Percentiles rank a stretch among this genome's conserved stretches.
phyloP scores from a whole-genome alignment of 2,888 invertebrate species.

The Pristionchus entomophagus region DNA sequence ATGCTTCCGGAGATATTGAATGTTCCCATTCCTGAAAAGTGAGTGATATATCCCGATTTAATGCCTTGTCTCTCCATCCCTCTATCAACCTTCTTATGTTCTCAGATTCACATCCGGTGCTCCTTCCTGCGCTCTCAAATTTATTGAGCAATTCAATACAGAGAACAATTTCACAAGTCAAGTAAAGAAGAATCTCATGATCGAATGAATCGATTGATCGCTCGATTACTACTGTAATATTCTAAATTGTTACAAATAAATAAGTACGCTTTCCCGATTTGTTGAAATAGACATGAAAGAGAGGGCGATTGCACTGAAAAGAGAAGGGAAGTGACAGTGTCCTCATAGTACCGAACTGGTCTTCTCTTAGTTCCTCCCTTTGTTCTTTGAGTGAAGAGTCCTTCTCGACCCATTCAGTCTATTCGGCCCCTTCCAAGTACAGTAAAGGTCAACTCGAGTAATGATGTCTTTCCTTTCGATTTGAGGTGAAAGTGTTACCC shows the following conservation, averaged over 20 bases:
- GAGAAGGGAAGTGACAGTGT: neutral
- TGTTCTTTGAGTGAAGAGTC: too few relatives aligned
- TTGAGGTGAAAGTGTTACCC: conserved; percentile 37
- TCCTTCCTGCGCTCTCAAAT: conserved; percentile 53
- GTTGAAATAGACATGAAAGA: neutral
- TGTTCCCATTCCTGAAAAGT: conserved; percentile 55
- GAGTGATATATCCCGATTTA: neutral
- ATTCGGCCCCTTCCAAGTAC: conserved; percentile 24
- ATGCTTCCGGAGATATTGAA: conserved; percentile 73
- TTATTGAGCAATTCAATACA: conserved; percentile 67
- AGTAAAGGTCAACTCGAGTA: conserved; percentile 35
- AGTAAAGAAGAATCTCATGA: neutral
- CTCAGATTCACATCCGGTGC: conserved; percentile 40
- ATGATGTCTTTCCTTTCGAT: conserved; percentile 34
- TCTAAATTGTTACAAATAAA: conserved; percentile 26
- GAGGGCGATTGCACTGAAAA: neutral
- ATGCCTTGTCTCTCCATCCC: neutral
- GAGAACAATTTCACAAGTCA: conserved; percentile 56
- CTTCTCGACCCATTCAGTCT: conserved; percentile 17
- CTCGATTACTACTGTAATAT: neutral
- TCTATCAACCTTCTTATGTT: neutral
- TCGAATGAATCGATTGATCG: neutral
- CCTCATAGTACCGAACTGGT: neutral
- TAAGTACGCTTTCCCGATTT: neutral
- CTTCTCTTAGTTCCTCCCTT: neutral